Percentiles rank a stretch among this genome's conserved stretches.
Conservation (phyloP, 2,888 invertebrate species). For the Sarcophaga carnaria region DNA sequence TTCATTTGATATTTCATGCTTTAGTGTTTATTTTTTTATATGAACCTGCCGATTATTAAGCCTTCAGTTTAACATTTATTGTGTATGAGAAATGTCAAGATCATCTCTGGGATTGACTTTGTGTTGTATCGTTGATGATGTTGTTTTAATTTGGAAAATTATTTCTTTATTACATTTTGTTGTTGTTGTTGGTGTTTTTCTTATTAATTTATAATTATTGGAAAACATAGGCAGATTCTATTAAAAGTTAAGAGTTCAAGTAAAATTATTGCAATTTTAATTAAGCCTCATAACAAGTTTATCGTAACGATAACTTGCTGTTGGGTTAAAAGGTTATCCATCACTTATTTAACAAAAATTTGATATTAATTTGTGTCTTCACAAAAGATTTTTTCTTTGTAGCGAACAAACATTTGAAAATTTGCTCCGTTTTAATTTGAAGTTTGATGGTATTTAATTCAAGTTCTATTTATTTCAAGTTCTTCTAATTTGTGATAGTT, state of each 20-base stretch:
- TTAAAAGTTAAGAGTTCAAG: neutral
- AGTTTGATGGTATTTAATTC: too few species aligned
- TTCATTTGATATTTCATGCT: neutral
- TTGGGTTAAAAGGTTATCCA: too few species aligned
- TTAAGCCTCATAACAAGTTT: neutral
- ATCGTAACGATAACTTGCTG: too few species aligned
- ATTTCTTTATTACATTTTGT: neutral
- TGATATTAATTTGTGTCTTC: too few species aligned
- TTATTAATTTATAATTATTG: neutral
- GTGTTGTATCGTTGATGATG: neutral
- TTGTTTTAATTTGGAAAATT: neutral
- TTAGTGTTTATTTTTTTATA: neutral
- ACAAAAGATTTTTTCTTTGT: too few species aligned
- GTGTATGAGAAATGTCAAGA: constrained; percentile 38
- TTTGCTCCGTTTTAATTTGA: too few species aligned
- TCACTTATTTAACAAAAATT: too few species aligned
- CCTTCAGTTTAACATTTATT: constrained; percentile 18
- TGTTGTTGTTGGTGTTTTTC: neutral
- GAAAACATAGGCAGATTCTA: neutral
- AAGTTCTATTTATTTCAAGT: too few species aligned
- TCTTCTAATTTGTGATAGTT: too few species aligned
- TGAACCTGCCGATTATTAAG: constrained; percentile 19
- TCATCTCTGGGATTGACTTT: constrained; percentile 7
- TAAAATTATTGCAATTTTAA: neutral
- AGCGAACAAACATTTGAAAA: too few species aligned